Conservation (phyloP, 2,888 invertebrate genomes). For the Stenichneumon culpator region DNA sequence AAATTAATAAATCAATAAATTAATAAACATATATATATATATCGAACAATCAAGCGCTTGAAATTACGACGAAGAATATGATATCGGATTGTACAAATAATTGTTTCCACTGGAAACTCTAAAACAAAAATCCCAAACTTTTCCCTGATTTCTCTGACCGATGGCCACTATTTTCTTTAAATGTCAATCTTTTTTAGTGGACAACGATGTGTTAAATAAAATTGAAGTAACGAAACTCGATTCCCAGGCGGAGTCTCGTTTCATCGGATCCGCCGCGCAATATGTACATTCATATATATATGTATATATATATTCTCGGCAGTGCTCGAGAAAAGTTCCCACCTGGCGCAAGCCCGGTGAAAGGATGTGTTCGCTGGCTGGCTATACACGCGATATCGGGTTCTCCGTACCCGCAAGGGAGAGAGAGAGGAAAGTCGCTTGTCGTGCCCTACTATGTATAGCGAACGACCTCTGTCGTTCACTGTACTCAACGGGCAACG, state of each 20-base stretch:
- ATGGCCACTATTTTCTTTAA: too few species aligned
- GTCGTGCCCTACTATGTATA: neutral
- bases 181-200: too few species aligned
- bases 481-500: neutral
- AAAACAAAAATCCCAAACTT: too few species aligned
- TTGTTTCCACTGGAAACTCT: neutral
- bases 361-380: slow-evolving; percentile 20
- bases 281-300: too few species aligned
- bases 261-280: neutral
- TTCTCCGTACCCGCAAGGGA: neutral
- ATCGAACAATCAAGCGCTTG: slow-evolving; percentile 42
- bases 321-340: slow-evolving; percentile 25
- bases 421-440: slow-evolving; percentile 23
- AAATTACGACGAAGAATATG: slow-evolving; percentile 20
- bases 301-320: neutral
- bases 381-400: slow-evolving; percentile 7
- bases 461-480: neutral
- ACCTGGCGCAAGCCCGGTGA: slow-evolving; percentile 35
- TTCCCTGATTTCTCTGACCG: too few species aligned
- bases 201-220: neutral
- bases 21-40: too few species aligned
- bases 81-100: neutral
- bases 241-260: neutral
- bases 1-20: too few species aligned
- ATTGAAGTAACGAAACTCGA: neutral